A percentile compares a stretch with the other conserved stretches of the same genome.
Conservation (phyloP, 2,113 vertebrate genomes). For the Isichthys henryi region DNA sequence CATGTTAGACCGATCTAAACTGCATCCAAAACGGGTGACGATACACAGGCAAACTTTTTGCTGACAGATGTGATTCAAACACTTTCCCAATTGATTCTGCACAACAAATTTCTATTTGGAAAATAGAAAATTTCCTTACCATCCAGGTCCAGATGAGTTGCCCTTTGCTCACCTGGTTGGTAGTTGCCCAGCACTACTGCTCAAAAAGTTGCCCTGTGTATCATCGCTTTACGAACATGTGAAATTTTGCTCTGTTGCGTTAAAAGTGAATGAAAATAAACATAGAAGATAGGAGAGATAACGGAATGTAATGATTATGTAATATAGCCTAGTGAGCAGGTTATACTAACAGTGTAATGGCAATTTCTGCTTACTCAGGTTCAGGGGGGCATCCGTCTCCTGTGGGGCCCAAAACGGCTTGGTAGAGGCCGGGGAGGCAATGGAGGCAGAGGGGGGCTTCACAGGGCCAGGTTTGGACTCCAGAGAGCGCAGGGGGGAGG, state of each 20-base stretch:
- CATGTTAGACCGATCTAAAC: neutral
- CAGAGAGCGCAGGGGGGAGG: conserved; percentile 68
- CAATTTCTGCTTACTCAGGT: conserved; percentile 74
- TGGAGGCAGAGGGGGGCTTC: conserved; percentile 42
- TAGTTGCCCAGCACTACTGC: neutral
- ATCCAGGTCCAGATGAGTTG: too few species aligned
- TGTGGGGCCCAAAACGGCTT: conserved; percentile 72
- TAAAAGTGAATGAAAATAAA: neutral
- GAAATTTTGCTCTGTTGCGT: neutral
- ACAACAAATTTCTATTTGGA: too few species aligned
- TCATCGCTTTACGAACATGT: neutral
- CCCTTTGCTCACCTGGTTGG: neutral
- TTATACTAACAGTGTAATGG: neutral
- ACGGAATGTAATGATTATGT: neutral
- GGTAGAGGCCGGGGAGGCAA: neutral
- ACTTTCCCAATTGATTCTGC: too few species aligned
- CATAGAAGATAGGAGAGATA: neutral
- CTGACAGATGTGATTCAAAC: too few species aligned
- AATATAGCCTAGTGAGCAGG: neutral
- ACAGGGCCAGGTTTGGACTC: conserved; percentile 66
- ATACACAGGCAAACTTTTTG: too few species aligned
- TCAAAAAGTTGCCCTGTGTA: neutral
- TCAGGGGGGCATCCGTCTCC: conserved; percentile 85
- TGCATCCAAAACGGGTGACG: neutral
- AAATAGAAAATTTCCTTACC: too few species aligned